These are phyloP conservation scores for Gallinago jamesoni DNA, from an alignment of 2,113 vertebrate genomes.

Conservation along the genomic window DNA sequence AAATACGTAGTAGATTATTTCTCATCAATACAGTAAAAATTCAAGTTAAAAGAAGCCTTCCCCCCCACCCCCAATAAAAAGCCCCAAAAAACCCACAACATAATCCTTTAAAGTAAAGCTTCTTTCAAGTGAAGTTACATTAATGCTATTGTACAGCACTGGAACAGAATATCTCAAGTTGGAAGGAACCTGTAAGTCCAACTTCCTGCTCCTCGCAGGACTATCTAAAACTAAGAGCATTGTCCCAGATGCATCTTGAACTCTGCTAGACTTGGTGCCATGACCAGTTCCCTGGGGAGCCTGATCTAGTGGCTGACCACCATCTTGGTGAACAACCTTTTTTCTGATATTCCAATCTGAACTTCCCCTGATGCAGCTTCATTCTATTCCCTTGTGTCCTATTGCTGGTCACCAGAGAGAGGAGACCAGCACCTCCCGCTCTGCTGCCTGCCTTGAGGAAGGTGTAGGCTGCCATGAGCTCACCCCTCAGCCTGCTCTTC, in stretches of 20 bases:
- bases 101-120: background rate
- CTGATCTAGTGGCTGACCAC: background rate
- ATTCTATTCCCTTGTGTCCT: background rate
- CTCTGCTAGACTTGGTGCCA: background rate
- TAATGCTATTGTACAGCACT: background rate
- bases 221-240: background rate
- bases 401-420: background rate
- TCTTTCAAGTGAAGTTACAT: background rate
- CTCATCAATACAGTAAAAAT: background rate
- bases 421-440: background rate
- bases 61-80: accelerated
- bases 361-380: background rate
- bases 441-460: background rate
- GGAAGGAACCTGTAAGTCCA: background rate
- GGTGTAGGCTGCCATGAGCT: background rate
- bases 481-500: background rate
- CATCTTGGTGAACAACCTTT: background rate
- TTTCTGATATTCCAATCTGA: background rate
- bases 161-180: background rate
- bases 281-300: background rate
- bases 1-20: background rate
- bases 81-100: background rate
- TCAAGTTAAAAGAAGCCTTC: background rate
- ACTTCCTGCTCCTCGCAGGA: background rate
- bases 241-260: background rate